Percentiles rank a stretch among this genome's conserved stretches.
Evolutionary conservation across 2,113 vertebrate genomes (phyloP).

Genomic region (Rhabdomys dilectus): DNA sequence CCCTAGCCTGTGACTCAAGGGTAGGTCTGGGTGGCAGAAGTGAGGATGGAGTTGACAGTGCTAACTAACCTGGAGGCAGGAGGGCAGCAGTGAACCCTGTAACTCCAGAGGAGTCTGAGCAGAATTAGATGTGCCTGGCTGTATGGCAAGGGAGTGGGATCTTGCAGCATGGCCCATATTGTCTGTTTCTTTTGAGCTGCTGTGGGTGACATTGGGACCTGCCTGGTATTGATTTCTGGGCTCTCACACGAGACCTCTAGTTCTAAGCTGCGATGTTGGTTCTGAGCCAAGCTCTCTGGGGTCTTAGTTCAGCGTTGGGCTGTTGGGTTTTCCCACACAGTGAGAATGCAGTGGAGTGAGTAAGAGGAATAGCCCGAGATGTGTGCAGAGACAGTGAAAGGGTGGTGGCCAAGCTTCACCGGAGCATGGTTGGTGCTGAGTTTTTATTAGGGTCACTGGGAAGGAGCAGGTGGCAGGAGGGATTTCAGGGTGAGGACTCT

Average conservation of each 20-base stretch:
- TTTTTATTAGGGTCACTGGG: slow-evolving; percentile 51
- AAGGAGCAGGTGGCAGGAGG: too few species aligned
- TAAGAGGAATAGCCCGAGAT: not conserved
- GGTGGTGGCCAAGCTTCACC: fast-evolving
- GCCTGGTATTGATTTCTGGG: slow-evolving; percentile 51
- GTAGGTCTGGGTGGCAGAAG: not conserved
- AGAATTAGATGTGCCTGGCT: not conserved
- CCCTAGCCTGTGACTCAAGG: slow-evolving; percentile 34
- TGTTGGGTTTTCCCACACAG: slow-evolving; percentile 56
- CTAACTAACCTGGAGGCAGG: not conserved
- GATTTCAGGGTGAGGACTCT: fast-evolving
- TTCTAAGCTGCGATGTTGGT: slow-evolving; percentile 56
- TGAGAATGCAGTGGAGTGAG: not conserved
- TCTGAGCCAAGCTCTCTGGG: slow-evolving; percentile 48
- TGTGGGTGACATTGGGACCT: not conserved
- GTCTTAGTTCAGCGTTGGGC: slow-evolving; percentile 49
- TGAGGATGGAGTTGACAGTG: too few species aligned
- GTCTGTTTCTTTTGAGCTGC: not conserved
- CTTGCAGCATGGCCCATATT: not conserved
- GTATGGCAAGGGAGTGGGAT: not conserved
- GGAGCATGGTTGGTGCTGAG: not conserved
- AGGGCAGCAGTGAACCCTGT: not conserved
- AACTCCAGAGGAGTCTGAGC: not conserved
- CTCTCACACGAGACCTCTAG: slow-evolving; percentile 60
- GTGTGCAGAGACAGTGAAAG: not conserved